Base-by-base conservation (phyloP, 2,113 vertebrate genomes). In the Nipponia nippon region DNA sequence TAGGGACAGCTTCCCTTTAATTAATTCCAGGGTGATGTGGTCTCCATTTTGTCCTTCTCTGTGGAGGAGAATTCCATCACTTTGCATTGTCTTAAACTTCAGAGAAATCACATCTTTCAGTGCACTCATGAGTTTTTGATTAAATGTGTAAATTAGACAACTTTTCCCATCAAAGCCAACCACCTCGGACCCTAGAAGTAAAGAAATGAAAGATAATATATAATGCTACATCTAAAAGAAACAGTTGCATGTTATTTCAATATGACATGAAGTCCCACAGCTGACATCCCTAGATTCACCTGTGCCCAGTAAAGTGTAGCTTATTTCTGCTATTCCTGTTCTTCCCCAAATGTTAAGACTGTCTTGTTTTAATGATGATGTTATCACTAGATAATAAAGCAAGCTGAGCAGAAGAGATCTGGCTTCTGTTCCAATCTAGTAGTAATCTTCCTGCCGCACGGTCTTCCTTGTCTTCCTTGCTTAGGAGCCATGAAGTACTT, bases 71-170 rank as follows among this genome's bases (percentile, higher is more conserved):
- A 98, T 94, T 73, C 99, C 99, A 80, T 98, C 98, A 86, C 98
- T 99, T 98, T 98, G 96, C 94, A 98, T 97, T 62, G 98, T 98
- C 98, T 99, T 99, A 97, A 99, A 99, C 97, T 99, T 98, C 97
- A 99, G 96, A 93, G 98, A 98, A 91, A 99, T 98, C 63, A 97
- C 93, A 88, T 99, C 98, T 98, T 98, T 99, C 92, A 97, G 29
- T 40, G 97, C 84, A 70, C 92, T 98, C 90, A 87, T 94, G 65
- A 95, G 89, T 89, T 98, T 98, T 84, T 98, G 93, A 97, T 97
- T 97, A 94, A 98, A 98, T 97, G 94, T 98, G 96, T 98, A 99
- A 93, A 98, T 96, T 93, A 99, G 96, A 71, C 94, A 98, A 96
- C 98, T 98, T 95, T 97, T 98, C 80, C 99, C 98, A 97, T 99